Conservation (phyloP, 2,888 invertebrate genomes). For the Hydroisotoma schaefferi region DNA sequence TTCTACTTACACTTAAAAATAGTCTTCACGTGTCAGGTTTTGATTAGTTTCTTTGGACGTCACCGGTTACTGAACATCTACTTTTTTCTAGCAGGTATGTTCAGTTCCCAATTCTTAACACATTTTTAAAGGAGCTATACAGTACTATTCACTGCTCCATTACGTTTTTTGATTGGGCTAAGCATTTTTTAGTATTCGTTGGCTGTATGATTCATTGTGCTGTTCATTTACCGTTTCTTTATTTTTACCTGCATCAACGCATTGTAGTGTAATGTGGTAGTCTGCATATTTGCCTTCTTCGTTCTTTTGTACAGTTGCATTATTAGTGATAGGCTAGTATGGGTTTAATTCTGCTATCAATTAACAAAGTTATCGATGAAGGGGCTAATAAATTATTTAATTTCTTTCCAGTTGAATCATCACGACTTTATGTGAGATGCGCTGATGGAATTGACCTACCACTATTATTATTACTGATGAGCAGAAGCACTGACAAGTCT, state of each 20-base stretch:
- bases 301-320: not conserved
- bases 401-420: not conserved
- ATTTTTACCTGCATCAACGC: too few relatives aligned
- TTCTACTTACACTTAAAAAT: constrained; percentile 8
- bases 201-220: too few relatives aligned
- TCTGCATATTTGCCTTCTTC: not conserved
- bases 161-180: not conserved
- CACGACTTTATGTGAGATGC: not conserved
- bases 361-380: too few relatives aligned
- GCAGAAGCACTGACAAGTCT: too few relatives aligned
- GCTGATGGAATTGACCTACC: not conserved
- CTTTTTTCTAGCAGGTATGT: constrained; percentile 15
- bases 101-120: not conserved
- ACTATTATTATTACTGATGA: too few relatives aligned
- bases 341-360: too few relatives aligned
- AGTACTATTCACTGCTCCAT: not conserved
- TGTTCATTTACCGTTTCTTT: too few relatives aligned
- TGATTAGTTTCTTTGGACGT: constrained; percentile 11
- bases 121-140: not conserved
- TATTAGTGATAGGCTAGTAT: too few relatives aligned
- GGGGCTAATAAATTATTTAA: not conserved
- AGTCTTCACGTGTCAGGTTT: constrained; percentile 11
- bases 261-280: too few relatives aligned
- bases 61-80: constrained; percentile 6
- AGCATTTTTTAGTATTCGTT: not conserved